These are phyloP conservation scores for Nasalis larvatus DNA, from an alignment of 2,113 vertebrate species.

Conservation along the genomic window DNA sequence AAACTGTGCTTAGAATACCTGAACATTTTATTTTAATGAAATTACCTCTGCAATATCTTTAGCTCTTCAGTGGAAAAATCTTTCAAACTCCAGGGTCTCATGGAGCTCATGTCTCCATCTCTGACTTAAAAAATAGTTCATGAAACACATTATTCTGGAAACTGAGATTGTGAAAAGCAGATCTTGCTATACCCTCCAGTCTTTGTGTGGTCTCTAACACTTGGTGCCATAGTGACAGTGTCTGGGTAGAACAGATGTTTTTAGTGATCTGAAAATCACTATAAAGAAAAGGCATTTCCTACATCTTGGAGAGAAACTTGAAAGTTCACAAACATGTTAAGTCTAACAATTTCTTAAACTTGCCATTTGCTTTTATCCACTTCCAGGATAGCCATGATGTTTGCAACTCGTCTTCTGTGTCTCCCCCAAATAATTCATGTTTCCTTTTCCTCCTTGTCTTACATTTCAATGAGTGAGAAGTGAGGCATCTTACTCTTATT, in stretches of 20 bases:
- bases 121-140: not conserved
- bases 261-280: not conserved
- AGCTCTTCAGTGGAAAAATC: not conserved
- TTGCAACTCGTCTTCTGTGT: not conserved
- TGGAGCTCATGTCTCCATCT: not conserved
- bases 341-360: not conserved
- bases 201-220: not conserved
- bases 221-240: not conserved
- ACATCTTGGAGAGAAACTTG: not conserved
- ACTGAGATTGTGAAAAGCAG: not conserved
- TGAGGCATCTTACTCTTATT: not conserved
- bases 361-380: not conserved
- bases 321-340: not conserved
- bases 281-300: not conserved
- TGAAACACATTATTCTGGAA: not conserved
- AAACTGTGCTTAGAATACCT: not conserved
- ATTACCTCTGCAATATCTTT: not conserved
- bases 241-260: not conserved
- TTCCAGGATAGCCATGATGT: not conserved
- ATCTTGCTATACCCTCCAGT: not conserved
- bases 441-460: not conserved
- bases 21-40: not conserved
- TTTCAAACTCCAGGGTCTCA: not conserved
- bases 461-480: slow-evolving; percentile 9
- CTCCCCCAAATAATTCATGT: not conserved